Evolutionary conservation across 1,140 invertebrate genomes (phyloP).

Genomic region (Pseudoatta argentina): DNA sequence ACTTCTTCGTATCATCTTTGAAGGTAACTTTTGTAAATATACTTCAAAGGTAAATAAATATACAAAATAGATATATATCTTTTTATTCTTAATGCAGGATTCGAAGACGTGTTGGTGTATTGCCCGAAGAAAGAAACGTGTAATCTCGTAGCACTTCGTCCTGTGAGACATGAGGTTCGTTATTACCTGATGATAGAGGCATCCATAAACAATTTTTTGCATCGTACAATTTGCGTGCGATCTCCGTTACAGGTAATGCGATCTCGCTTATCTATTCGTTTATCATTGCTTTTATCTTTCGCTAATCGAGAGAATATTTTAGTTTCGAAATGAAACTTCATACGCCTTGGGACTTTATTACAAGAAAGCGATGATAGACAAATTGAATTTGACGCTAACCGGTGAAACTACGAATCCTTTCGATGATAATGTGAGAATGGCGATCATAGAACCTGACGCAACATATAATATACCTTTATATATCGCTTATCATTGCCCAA

Average conservation of each 20-base stretch:
- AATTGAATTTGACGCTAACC: slow-evolving; percentile 88
- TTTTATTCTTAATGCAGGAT: slow-evolving; percentile 86
- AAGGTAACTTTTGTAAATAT: slow-evolving; percentile 76
- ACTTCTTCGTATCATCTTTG: slow-evolving; percentile 88
- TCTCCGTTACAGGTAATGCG: slow-evolving; percentile 91
- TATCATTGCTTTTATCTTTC: background rate
- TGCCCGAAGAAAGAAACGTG: slow-evolving; percentile 90
- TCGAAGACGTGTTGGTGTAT: slow-evolving; percentile 90
- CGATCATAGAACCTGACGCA: slow-evolving; percentile 91
- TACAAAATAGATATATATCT: background rate
- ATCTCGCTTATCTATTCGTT: background rate
- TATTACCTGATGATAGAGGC: slow-evolving; percentile 91
- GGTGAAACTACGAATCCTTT: slow-evolving; percentile 92
- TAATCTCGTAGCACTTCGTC: slow-evolving; percentile 90
- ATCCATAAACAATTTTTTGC: slow-evolving; percentile 88
- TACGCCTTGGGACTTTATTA: slow-evolving; percentile 92
- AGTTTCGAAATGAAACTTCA: slow-evolving; percentile 93
- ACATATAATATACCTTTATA: slow-evolving; percentile 92
- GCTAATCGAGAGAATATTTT: slow-evolving; percentile 54
- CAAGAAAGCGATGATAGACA: slow-evolving; percentile 90
- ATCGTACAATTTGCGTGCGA: slow-evolving; percentile 89
- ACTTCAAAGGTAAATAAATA: background rate
- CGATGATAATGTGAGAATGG: slow-evolving; percentile 91
- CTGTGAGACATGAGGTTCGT: slow-evolving; percentile 89
- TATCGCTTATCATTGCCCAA: slow-evolving; percentile 93